Evolutionary conservation across 1,140 invertebrate species (phyloP).

Genomic region (Whitmania pigra): DNA sequence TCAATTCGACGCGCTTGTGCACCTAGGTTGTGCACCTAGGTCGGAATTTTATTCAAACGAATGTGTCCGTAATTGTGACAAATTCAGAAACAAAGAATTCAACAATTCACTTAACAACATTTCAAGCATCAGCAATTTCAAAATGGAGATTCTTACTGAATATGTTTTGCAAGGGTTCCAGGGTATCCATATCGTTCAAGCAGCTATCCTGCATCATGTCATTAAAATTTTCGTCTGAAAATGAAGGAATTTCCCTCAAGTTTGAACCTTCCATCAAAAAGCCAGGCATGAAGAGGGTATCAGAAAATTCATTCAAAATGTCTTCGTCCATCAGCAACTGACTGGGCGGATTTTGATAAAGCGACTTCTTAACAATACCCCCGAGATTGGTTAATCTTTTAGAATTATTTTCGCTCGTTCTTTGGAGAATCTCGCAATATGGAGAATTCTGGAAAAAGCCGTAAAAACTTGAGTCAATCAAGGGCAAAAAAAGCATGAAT

Average conservation of each 20-base stretch:
- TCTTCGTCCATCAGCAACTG: neutral
- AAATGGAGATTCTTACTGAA: no score
- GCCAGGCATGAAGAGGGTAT: neutral
- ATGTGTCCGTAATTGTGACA: neutral
- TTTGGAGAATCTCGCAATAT: slow-evolving; percentile 3
- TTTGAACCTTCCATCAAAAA: slow-evolving; percentile 4
- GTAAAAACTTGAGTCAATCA: neutral
- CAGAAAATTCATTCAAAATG: slow-evolving; percentile 2
- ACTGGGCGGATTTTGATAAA: neutral
- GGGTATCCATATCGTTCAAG: slow-evolving; percentile 6
- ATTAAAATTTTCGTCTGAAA: slow-evolving; percentile 1
- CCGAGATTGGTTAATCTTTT: neutral
- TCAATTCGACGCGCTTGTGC: neutral
- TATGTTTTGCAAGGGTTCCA: neutral
- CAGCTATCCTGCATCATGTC: slow-evolving; percentile 2
- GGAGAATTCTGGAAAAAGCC: neutral
- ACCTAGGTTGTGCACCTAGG: no score
- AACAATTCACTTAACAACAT: no score
- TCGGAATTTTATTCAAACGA: neutral
- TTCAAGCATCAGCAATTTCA: no score
- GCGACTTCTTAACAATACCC: neutral
- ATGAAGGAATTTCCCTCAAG: neutral
- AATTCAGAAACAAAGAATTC: neutral
- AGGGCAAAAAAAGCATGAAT: neutral
- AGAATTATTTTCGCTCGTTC: slow-evolving; percentile 5